Evolutionary conservation across 2,113 vertebrate species (phyloP).

Genomic region (Lampris incognitus): DNA sequence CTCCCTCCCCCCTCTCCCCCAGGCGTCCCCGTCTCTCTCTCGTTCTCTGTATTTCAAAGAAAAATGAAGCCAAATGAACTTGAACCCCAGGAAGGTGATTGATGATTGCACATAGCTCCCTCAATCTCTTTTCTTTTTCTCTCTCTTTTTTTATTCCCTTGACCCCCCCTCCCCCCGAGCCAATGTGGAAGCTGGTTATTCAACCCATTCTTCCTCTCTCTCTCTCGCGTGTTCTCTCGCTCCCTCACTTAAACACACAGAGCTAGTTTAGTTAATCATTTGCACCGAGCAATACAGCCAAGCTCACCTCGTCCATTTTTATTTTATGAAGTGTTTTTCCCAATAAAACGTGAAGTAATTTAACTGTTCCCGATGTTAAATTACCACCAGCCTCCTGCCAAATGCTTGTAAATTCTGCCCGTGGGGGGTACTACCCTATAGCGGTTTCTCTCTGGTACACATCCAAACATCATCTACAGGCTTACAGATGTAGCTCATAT

Average conservation of each 20-base stretch:
- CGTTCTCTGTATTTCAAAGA: conserved; percentile 56
- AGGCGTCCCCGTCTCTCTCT: conserved; percentile 26
- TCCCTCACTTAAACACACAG: background rate
- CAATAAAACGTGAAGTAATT: conserved; percentile 25
- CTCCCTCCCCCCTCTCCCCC: conserved; percentile 21
- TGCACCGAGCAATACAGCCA: conserved; percentile 31
- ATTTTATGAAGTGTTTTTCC: conserved; percentile 25
- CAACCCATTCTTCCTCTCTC: conserved; percentile 1
- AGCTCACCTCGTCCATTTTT: conserved; percentile 54
- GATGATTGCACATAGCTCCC: conserved; percentile 70
- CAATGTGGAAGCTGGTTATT: too few species aligned
- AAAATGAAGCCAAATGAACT: conserved; percentile 78
- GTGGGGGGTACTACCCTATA: background rate
- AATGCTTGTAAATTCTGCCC: background rate
- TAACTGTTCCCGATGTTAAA: conserved; percentile 27
- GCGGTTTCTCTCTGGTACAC: background rate
- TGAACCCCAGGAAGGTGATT: conserved; percentile 74
- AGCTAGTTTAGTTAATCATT: conserved; percentile 68
- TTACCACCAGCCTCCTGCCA: background rate
- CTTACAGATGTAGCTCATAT: too few species aligned
- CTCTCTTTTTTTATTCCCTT: conserved; percentile 59
- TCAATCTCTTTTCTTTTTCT: conserved; percentile 50
- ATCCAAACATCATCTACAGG: background rate
- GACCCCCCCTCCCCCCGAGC: background rate
- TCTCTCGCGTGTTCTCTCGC: background rate